Conservation (phyloP, 2,888 invertebrate species). For the Formica aserva region DNA sequence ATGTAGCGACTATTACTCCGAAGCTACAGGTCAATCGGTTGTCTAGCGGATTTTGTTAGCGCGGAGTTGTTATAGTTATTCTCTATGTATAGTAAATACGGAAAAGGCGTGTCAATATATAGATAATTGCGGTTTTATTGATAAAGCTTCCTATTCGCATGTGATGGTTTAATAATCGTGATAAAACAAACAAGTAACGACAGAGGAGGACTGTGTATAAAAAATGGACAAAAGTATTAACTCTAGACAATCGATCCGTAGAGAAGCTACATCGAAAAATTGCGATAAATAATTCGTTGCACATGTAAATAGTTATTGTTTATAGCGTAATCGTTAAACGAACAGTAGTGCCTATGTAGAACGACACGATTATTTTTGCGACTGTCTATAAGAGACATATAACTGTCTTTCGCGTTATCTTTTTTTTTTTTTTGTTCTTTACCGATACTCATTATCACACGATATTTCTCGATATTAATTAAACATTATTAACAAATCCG, state of each 20-base stretch:
- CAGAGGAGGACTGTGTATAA: not conserved
- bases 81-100: not conserved
- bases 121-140: conserved; percentile 16
- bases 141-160: conserved; percentile 39
- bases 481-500: conserved; percentile 60
- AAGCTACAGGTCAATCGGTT: conserved; percentile 61
- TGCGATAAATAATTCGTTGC: conserved; percentile 66
- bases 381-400: conserved; percentile 50
- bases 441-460: conserved; percentile 39
- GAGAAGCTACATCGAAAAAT: conserved; percentile 58
- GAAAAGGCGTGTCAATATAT: conserved; percentile 28
- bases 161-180: conserved; percentile 1
- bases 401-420: conserved; percentile 47
- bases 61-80: conserved; percentile 27
- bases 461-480: conserved; percentile 57
- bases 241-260: conserved; percentile 70
- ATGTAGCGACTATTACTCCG: conserved; percentile 62
- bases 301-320: conserved; percentile 75
- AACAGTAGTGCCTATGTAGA: conserved; percentile 66
- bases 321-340: conserved; percentile 60
- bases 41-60: conserved; percentile 50
- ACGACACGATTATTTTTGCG: conserved; percentile 65
- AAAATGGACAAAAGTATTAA: conserved; percentile 47
- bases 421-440: conserved; percentile 47
- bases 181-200: not conserved